Evolutionary conservation across 2,888 invertebrate species (phyloP).

Genomic region (Atrina japonica): DNA sequence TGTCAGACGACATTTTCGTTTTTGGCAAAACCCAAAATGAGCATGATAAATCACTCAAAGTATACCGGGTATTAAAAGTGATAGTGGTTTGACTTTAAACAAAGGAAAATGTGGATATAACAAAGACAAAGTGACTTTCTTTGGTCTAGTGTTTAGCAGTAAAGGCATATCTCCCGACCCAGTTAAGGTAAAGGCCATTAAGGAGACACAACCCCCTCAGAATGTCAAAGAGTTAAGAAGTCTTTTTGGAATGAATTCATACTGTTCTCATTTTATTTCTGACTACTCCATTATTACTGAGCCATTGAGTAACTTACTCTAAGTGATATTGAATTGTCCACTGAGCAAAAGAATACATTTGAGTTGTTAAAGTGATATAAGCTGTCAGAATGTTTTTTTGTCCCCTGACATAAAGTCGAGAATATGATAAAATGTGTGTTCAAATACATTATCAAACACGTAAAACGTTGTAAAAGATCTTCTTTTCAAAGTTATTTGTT

Average conservation of each 20-base stretch:
- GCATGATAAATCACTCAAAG: constrained; percentile 67
- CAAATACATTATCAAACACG: too few relatives aligned
- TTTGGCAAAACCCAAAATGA: constrained; percentile 59
- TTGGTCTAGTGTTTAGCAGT: too few relatives aligned
- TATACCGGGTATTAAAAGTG: constrained; percentile 47
- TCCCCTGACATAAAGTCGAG: too few relatives aligned
- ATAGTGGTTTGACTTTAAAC: too few relatives aligned
- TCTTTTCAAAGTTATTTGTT: too few relatives aligned
- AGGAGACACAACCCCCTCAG: too few relatives aligned
- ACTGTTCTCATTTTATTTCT: constrained; percentile 56
- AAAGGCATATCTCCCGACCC: too few relatives aligned
- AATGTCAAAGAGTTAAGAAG: too few relatives aligned
- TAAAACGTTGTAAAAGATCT: too few relatives aligned
- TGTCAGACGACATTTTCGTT: constrained; percentile 79
- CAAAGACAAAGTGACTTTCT: constrained; percentile 21
- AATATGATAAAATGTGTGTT: too few relatives aligned
- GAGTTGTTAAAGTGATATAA: constrained; percentile 35
- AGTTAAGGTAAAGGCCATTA: too few relatives aligned
- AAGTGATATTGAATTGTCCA: constrained; percentile 40
- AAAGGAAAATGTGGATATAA: constrained; percentile 68
- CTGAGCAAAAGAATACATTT: constrained; percentile 45
- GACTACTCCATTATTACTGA: constrained; percentile 48
- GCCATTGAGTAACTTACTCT: constrained; percentile 52
- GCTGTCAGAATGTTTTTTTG: too few relatives aligned
- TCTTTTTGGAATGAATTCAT: constrained; percentile 55